Evolutionary conservation across 2,113 vertebrate species (phyloP).

Genomic region (Fukomys damarensis): DNA sequence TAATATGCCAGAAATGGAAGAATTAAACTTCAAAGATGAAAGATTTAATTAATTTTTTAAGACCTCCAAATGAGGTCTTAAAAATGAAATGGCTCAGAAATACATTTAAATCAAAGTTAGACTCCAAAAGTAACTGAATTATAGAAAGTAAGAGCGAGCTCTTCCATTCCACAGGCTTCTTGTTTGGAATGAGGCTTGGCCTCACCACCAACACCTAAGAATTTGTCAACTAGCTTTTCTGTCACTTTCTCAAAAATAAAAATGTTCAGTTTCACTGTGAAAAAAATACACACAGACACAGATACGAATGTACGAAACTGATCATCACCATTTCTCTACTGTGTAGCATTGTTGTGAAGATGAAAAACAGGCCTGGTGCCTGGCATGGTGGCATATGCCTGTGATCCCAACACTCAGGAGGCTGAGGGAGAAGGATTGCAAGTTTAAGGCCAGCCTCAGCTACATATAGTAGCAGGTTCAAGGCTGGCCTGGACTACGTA

Average conservation of each 20-base stretch:
- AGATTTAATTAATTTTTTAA: constrained; percentile 69
- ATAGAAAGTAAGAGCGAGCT: not conserved
- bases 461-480: not conserved
- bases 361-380: not conserved
- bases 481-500: not conserved
- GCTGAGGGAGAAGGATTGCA: not conserved
- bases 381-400: not conserved
- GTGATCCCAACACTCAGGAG: not conserved
- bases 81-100: constrained; percentile 62
- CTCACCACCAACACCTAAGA: not conserved
- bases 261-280: not conserved
- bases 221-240: not conserved
- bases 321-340: fast-evolving
- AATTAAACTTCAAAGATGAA: constrained; percentile 45
- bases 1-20: not conserved
- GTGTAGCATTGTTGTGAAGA: not conserved
- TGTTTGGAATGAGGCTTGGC: not conserved
- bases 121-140: not conserved
- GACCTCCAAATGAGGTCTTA: constrained; percentile 57
- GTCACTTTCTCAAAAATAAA: not conserved
- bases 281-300: not conserved
- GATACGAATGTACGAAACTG: not conserved
- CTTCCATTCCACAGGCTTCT: not conserved
- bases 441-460: not conserved
- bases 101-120: constrained; percentile 1